Conservation (phyloP, 2,113 vertebrate species). For the Clupea harengus region DNA sequence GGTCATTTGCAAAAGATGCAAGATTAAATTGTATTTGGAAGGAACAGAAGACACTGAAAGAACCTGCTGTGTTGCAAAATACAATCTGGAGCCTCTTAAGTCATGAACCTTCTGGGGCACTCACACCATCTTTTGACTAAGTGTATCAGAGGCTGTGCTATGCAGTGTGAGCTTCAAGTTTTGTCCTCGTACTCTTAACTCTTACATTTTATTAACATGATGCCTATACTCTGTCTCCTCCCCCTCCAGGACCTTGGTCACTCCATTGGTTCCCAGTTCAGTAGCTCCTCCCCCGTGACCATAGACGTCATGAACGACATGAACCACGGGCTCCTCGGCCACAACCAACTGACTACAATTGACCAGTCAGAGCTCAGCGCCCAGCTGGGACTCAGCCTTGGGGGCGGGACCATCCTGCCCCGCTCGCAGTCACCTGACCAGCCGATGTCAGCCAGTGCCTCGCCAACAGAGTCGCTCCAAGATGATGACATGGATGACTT, state of each 20-base stretch:
- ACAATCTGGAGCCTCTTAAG: no score
- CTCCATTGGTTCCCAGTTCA: constrained; percentile 84
- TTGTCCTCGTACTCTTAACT: no score
- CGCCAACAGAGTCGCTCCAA: constrained; percentile 82
- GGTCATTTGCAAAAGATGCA: no score
- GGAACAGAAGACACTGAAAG: no score
- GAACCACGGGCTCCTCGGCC: constrained; percentile 77
- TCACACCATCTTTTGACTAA: no score
- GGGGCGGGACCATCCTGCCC: constrained; percentile 75
- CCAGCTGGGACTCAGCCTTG: constrained; percentile 84
- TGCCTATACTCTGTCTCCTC: no score
- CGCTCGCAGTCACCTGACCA: constrained; percentile 79
- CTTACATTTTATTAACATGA: no score
- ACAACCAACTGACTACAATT: constrained; percentile 85
- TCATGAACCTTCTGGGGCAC: no score
- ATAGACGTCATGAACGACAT: constrained; percentile 85
- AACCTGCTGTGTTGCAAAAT: no score
- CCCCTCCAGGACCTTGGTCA: constrained; percentile 80
- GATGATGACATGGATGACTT: constrained; percentile 88
- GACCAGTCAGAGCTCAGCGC: constrained; percentile 89
- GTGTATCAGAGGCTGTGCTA: no score
- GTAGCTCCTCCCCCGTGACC: constrained; percentile 83
- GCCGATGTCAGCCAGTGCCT: constrained; percentile 78
- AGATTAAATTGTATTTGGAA: no score
- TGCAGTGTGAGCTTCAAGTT: no score